phyloP scores from a whole-genome alignment of 2,888 invertebrate genomes.

The Luffia ferchaultella region DNA sequence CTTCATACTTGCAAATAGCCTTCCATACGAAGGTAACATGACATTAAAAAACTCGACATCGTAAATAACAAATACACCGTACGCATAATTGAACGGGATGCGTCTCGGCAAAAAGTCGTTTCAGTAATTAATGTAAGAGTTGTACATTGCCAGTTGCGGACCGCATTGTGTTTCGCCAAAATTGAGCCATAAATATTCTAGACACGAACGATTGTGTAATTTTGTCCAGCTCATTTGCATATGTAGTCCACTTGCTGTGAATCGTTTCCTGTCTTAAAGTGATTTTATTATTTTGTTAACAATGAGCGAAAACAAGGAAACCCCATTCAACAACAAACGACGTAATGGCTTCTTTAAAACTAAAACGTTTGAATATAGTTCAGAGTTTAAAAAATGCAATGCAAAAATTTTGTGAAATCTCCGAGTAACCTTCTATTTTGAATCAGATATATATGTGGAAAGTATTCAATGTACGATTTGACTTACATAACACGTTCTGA shows the following conservation, averaged over 20 bases:
- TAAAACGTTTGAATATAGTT: no score
- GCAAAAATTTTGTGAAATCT: no score
- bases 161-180: constrained; percentile 37
- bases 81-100: constrained; percentile 23
- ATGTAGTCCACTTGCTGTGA: constrained; percentile 25
- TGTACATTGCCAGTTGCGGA: constrained; percentile 15
- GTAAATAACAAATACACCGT: constrained; percentile 52
- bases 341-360: no score
- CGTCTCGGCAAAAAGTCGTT: neutral
- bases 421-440: no score
- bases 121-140: neutral
- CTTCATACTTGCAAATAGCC: constrained; percentile 5
- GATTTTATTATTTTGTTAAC: no score
- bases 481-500: no score
- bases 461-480: no score
- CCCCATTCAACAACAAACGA: no score
- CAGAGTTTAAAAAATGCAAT: no score
- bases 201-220: constrained; percentile 17
- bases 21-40: constrained; percentile 38
- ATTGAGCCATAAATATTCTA: constrained; percentile 61
- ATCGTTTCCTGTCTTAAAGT: no score
- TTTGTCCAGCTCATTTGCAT: constrained; percentile 32
- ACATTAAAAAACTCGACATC: constrained; percentile 39
- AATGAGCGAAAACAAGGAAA: no score
- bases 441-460: no score